Evolutionary conservation across 2,797 vertebrate species (phyloP).

Genomic region (Acipenser transmontanus): DNA sequence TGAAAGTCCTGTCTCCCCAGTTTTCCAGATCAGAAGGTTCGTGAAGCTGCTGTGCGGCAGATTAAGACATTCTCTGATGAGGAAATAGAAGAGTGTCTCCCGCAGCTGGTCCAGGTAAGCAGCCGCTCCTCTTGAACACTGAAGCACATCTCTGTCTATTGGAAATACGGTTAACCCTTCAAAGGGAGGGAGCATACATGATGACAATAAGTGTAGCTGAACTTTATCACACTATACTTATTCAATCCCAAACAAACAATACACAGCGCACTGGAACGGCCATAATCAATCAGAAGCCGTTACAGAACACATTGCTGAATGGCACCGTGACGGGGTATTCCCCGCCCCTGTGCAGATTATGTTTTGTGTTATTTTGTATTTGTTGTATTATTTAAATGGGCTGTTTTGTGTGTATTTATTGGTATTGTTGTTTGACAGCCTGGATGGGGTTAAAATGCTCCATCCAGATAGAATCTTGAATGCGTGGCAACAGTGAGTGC

Average conservation of each 20-base stretch:
- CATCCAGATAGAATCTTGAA: too few relatives aligned
- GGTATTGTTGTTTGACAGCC: too few relatives aligned
- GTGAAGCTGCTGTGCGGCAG: constrained; percentile 59
- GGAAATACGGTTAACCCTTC: too few relatives aligned
- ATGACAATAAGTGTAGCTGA: background rate
- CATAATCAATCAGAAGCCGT: too few relatives aligned
- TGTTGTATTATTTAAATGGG: too few relatives aligned
- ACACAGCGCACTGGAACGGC: background rate
- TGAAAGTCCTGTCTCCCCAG: constrained; percentile 41
- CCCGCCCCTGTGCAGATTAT: too few relatives aligned
- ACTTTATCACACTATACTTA: background rate
- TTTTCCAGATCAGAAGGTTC: constrained; percentile 77
- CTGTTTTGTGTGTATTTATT: too few relatives aligned
- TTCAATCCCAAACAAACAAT: background rate
- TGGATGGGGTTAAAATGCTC: too few relatives aligned
- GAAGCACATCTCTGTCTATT: background rate
- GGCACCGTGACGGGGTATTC: too few relatives aligned
- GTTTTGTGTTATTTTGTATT: too few relatives aligned
- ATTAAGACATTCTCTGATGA: constrained; percentile 65
- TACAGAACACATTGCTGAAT: too few relatives aligned
- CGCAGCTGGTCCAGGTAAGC: constrained; percentile 79
- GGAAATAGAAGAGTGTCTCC: constrained; percentile 71
- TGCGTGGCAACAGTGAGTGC: too few relatives aligned
- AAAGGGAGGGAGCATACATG: background rate
- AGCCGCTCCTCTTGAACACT: constrained; percentile 9